Evolutionary conservation across 2,888 invertebrate genomes (phyloP), one percentile per base, ranked within the genome.

Genomic region (Temnothorax unifasciatus): DNA sequence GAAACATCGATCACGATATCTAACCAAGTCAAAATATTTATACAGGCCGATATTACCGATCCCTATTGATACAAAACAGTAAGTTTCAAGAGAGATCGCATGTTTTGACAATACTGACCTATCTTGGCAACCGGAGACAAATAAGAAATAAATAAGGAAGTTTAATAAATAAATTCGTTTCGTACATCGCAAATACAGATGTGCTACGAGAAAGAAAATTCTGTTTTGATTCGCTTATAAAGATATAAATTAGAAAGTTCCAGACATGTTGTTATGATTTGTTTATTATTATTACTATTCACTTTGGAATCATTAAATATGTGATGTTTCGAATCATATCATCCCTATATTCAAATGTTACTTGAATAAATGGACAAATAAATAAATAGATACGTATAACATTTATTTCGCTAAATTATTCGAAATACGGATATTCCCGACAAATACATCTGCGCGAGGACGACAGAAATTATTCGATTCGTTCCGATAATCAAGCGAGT

Each of bases 401-500:
- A 59, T 13, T 81, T 81, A 59, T 81, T 54, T n/a, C 41, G 29
- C 59, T 59, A 59, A 79, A 75, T 47, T 54, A 59, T 21, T 73
- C 71, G 38, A 84, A 82, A 75, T 85, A 87, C 84, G 71, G 34
- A 52, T 81, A 41, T 38, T 47, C 47, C 18, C 50, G 69, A n/a
- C 47, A 41, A 61, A 61, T 64, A 52, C 54, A 38, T 52, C 11
- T 41, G 44, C 68, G 25, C 2, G 47, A n/a, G 54, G n/a, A 38
- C 44, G 73, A 77, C 83, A 34, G 44, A 54, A 25, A 64, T 15
- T 52, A 68, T 64, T 82, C 86, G 85, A 86, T 87, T 88, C 85
- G 75, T 85, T 68, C 74, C 29, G 88, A 88, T 88, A 88, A 88
- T 86, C 84, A 84, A 85, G 82, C 83, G 81, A 85, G 82, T 64